A percentile compares a stretch with the other conserved stretches of the same genome.
Conservation (phyloP, 2,113 vertebrate genomes). For the Lepus europaeus region DNA sequence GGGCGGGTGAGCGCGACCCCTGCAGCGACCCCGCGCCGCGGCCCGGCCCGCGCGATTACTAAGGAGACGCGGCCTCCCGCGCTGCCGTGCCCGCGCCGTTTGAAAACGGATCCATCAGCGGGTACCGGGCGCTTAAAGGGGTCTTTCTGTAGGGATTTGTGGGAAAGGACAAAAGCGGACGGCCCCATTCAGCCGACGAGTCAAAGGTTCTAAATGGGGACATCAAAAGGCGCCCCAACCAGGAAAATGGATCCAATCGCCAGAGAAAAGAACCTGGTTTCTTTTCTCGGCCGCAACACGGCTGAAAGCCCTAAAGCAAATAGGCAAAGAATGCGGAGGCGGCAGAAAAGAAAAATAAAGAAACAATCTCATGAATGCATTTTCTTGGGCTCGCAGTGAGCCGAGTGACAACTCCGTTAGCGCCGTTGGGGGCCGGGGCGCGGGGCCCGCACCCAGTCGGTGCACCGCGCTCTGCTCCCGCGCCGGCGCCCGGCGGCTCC, state of each 20-base stretch:
- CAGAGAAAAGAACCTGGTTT: constrained; percentile 91
- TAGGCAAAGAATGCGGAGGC: constrained; percentile 90
- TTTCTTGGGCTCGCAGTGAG: constrained; percentile 87
- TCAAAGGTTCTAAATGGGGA: constrained; percentile 90
- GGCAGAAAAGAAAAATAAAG: constrained; percentile 88
- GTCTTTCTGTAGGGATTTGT: constrained; percentile 87
- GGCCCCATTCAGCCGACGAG: constrained; percentile 90
- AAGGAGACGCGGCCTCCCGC: constrained; percentile 88
- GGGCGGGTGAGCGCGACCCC: constrained; percentile 76
- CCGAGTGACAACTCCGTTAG: constrained; percentile 87
- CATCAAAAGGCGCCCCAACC: constrained; percentile 88
- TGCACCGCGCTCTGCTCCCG: not conserved
- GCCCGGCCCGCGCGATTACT: constrained; percentile 88
- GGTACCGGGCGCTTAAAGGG: constrained; percentile 88
- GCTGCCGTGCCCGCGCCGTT: constrained; percentile 87
- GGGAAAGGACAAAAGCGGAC: constrained; percentile 88
- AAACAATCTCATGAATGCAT: constrained; percentile 91
- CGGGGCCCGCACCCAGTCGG: not conserved
- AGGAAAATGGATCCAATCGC: constrained; percentile 92
- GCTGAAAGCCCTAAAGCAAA: constrained; percentile 93
- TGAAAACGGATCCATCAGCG: constrained; percentile 91
- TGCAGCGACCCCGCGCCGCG: constrained; percentile 83
- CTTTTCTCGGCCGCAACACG: constrained; percentile 88
- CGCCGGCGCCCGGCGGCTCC: not conserved
- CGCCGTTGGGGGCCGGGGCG: constrained; percentile 78